Conservation (phyloP, 2,797 vertebrate genomes). For the Syngnathus rostellatus region DNA sequence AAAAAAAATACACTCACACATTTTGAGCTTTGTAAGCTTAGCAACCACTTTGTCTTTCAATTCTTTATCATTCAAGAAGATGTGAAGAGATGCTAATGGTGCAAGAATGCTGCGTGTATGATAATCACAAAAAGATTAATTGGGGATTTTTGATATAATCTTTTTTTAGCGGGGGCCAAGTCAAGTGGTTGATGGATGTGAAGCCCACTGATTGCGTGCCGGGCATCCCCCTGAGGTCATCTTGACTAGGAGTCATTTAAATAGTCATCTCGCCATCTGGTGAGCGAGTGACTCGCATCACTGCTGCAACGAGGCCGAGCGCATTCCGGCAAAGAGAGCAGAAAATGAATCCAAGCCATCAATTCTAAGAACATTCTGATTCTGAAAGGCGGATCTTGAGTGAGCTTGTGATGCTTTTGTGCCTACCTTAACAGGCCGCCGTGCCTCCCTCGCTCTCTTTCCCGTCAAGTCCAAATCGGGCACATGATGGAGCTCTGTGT, state of each 20-base stretch:
- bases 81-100: neutral
- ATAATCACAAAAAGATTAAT: too few relatives aligned
- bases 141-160: too few relatives aligned
- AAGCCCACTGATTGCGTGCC: neutral
- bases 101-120: too few relatives aligned
- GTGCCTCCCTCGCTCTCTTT: constrained; percentile 29
- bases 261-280: constrained; percentile 53
- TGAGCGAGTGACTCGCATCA: constrained; percentile 36
- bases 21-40: neutral
- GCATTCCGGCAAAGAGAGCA: neutral
- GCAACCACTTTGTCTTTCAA: neutral
- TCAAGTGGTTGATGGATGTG: too few relatives aligned
- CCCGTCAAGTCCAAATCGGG: constrained; percentile 60
- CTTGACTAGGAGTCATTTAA: constrained; percentile 18
- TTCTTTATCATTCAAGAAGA: neutral
- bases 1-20: too few relatives aligned
- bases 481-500: constrained; percentile 44
- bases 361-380: neutral
- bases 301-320: neutral
- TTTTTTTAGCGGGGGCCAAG: neutral
- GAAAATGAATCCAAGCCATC: neutral
- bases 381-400: neutral
- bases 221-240: constrained; percentile 28
- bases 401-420: neutral
- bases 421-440: constrained; percentile 61